Base-by-base conservation (phyloP, 2,888 invertebrate species). In the Listrodromus nycthemerus region DNA sequence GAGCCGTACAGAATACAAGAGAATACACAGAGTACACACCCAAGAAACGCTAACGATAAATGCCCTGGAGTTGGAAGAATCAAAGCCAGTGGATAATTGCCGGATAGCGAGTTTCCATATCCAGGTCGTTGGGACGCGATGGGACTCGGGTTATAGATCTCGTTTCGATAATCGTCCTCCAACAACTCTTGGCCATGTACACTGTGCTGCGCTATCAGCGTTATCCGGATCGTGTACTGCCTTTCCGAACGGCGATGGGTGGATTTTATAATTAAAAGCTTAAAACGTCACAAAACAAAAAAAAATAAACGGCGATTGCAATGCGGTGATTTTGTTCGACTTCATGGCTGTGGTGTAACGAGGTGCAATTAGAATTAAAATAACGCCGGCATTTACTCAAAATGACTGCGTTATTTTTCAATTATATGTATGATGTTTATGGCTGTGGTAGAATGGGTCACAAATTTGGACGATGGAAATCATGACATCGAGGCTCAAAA, bases 91-190 rank as follows among this genome's bases (percentile, higher is more conserved):
- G 63, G 76, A 71, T 85, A 85, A 85, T 84, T 84, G 84, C 81
- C 66, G 77, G 78, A 79, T 75, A 78, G 81, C 78, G 75, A 79
- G 79, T 85, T 85, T 84, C 79, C 82, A 85, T 86, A 84, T 86
- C 66, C 80, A 82, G 82, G 85, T 84, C 85, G 48, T 63, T 55
- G 73, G n/a, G 61, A 74, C 80, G 80, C 80, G 81, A 80, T 70
- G 73, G 67, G 21, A 78, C 73, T 69, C 78, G 55, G 52, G 67
- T 67, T 75, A 67, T 65, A 73, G 80, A 85, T 83, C 83, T 77
- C 33, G 83, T 83, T 83, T 80, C 71, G 83, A 83, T 83, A 83
- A 83, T 83, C 52, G 83, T 65, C 50, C 50, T 76, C 27, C 66
- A 76, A 70, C 48, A n/a, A 74, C 41, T 41, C 41, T 41, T n/a